Percentiles rank a stretch among this genome's conserved stretches.
phyloP scores from a whole-genome alignment of 2,113 vertebrate genomes.

The Notarius quadriscutis region DNA sequence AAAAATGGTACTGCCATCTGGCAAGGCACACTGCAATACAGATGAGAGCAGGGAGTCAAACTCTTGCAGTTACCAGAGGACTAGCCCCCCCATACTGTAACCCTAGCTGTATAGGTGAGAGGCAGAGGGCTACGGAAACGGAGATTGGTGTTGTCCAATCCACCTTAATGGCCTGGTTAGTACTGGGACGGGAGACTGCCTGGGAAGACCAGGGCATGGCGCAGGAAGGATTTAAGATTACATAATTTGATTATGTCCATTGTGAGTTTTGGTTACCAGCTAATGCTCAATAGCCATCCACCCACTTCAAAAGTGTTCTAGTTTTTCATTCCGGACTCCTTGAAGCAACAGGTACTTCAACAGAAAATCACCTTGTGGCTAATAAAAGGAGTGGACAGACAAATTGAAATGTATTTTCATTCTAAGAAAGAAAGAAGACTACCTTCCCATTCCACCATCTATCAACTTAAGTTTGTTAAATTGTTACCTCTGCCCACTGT shows the following conservation, averaged over 20 bases:
- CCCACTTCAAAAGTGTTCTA: background rate
- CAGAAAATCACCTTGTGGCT: background rate
- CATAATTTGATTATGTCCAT: background rate
- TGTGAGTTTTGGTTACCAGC: background rate
- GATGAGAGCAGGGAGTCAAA: too few relatives aligned
- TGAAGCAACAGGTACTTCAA: background rate
- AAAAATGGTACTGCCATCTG: too few relatives aligned
- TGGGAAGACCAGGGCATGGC: too few relatives aligned
- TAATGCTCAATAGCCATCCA: background rate
- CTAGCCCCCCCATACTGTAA: too few relatives aligned
- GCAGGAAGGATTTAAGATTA: background rate
- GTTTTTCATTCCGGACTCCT: slow-evolving; percentile 5
- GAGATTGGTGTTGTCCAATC: too few relatives aligned
- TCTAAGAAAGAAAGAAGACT: background rate
- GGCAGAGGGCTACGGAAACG: too few relatives aligned
- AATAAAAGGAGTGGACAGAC: background rate
- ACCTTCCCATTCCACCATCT: background rate
- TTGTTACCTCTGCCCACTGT: background rate
- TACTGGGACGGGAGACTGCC: too few relatives aligned
- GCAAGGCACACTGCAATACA: too few relatives aligned
- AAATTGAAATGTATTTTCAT: background rate
- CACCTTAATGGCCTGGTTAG: too few relatives aligned
- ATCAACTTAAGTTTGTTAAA: background rate
- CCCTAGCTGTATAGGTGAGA: too few relatives aligned
- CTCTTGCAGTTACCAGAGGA: too few relatives aligned